Evolutionary conservation across 2,888 invertebrate genomes (phyloP).

Genomic region (Parascotia fuliginaria): DNA sequence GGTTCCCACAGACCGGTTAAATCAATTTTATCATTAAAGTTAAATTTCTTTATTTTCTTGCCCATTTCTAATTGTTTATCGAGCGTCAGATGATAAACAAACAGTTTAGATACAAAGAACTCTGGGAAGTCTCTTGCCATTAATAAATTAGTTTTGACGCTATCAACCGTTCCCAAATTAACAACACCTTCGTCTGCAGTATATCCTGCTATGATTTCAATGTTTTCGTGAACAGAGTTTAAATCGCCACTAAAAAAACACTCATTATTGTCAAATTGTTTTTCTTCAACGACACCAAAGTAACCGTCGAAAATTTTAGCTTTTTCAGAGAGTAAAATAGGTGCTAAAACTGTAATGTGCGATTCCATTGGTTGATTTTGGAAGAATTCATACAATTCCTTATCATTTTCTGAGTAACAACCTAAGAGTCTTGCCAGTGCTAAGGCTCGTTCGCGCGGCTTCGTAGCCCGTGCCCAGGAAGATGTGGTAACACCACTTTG

Average conservation of each 20-base stretch:
- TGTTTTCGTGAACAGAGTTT: conserved; percentile 68
- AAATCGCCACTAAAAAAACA: conserved; percentile 52
- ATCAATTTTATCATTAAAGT: conserved; percentile 33
- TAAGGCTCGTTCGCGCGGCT: conserved; percentile 72
- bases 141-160: conserved; percentile 22
- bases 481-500: conserved; percentile 87
- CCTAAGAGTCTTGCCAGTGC: conserved; percentile 41
- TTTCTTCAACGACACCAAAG: conserved; percentile 47
- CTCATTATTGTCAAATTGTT: conserved; percentile 40
- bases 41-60: conserved; percentile 42
- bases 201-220: conserved; percentile 89
- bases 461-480: conserved; percentile 75
- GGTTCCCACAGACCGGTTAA: conserved; percentile 33
- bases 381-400: conserved; percentile 33
- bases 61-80: conserved; percentile 47
- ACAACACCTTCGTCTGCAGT: conserved; percentile 87
- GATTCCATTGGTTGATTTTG: conserved; percentile 31
- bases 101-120: conserved; percentile 42
- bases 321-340: conserved; percentile 21
- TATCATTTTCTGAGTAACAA: conserved; percentile 30
- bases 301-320: conserved; percentile 8
- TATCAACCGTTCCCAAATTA: conserved; percentile 15
- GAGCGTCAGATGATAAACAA: conserved; percentile 26
- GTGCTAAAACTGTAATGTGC: conserved; percentile 17
- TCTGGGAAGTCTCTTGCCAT: conserved; percentile 39